A percentile compares a stretch with the other conserved stretches of the same genome.
phyloP scores from a whole-genome alignment of 2,888 invertebrate genomes.

The Julus scanicus region DNA sequence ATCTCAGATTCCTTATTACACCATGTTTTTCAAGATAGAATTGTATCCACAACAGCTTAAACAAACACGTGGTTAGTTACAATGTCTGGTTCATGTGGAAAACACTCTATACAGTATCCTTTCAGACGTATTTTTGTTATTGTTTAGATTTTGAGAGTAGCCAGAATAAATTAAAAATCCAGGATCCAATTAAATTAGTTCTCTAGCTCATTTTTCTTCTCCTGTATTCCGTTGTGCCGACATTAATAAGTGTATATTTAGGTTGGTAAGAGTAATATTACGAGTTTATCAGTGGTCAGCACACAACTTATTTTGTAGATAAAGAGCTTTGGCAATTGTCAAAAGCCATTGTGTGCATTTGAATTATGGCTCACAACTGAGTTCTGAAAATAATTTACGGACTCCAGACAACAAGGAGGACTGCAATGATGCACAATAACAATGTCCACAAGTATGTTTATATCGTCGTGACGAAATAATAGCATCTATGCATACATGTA shows the following conservation, averaged over 20 bases:
- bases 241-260: slow-evolving; percentile 26
- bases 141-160: not conserved
- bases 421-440: not conserved
- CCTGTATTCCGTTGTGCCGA: not conserved
- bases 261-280: slow-evolving; percentile 12
- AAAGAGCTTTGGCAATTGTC: slow-evolving; percentile 42
- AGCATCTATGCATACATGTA: not conserved
- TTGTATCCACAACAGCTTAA: not conserved
- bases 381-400: slow-evolving; percentile 39
- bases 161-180: not conserved
- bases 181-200: not conserved
- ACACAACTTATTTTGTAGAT: not conserved
- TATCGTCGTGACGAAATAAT: not conserved
- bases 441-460: not conserved
- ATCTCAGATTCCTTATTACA: no score
- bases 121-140: not conserved
- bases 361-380: slow-evolving; percentile 38
- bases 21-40: no score
- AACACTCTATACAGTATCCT: not conserved
- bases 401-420: slow-evolving; percentile 46
- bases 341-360: slow-evolving; percentile 40
- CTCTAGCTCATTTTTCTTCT: not conserved
- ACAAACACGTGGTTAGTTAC: not conserved
- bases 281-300: slow-evolving; percentile 21
- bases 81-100: not conserved